Percentiles rank a stretch among this genome's conserved stretches.
These are phyloP conservation scores for Antrozous pallidus DNA, from an alignment of 2,797 vertebrate species.

Conservation along the genomic window DNA sequence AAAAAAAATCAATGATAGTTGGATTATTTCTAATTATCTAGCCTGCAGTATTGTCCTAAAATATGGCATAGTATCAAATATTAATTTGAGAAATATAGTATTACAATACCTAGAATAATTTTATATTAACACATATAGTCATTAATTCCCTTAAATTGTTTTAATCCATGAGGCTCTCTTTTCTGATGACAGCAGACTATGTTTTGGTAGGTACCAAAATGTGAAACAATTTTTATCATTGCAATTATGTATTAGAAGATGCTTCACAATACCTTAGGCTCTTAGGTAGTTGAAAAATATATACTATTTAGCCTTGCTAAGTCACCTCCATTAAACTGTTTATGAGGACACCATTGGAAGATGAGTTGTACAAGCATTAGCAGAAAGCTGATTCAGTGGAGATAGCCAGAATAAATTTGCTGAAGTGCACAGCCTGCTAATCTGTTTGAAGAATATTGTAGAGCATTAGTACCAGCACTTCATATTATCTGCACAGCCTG, in stretches of 20 bases:
- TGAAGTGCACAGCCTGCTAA: constrained; percentile 88
- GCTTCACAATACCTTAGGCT: constrained; percentile 56
- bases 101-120: constrained; percentile 55
- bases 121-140: constrained; percentile 49
- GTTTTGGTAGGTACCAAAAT: constrained; percentile 62
- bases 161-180: constrained; percentile 51
- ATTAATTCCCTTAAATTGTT: constrained; percentile 55
- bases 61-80: constrained; percentile 52
- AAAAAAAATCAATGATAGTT: background rate
- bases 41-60: constrained; percentile 58
- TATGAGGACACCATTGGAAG: constrained; percentile 85
- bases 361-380: constrained; percentile 86
- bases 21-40: constrained; percentile 69
- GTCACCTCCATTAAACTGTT: constrained; percentile 86
- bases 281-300: constrained; percentile 80
- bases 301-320: constrained; percentile 82
- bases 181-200: constrained; percentile 46
- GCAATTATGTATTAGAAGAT: constrained; percentile 72
- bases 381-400: constrained; percentile 90
- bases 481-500: constrained; percentile 92
- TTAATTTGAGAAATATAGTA: constrained; percentile 55
- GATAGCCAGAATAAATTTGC: constrained; percentile 91
- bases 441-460: constrained; percentile 93
- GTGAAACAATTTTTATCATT: constrained; percentile 70
- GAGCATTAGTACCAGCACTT: constrained; percentile 92